A percentile compares a stretch with the other conserved stretches of the same genome.
These are phyloP conservation scores for Bubo scandiacus DNA, from an alignment of 2,113 vertebrate species.

Conservation along the genomic window DNA sequence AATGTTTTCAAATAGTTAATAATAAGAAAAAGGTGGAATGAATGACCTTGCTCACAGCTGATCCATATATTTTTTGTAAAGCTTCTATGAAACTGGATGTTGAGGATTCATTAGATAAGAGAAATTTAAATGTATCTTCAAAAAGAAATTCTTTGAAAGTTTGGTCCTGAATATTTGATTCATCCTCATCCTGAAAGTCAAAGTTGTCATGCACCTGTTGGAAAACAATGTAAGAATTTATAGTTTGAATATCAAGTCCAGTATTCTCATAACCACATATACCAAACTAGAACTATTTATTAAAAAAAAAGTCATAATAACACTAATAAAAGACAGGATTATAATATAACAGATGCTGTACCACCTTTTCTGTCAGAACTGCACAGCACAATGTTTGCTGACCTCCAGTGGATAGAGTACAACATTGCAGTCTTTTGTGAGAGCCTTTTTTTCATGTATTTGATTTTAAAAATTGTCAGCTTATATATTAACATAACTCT, in stretches of 20 bases:
- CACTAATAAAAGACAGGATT: neutral
- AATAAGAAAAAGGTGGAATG: neutral
- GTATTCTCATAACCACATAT: neutral
- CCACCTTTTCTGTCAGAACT: neutral
- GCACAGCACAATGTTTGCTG: conserved; percentile 47
- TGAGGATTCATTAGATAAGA: conserved; percentile 74
- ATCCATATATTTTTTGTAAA: conserved; percentile 39
- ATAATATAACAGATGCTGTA: neutral
- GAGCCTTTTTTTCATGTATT: rapidly evolving
- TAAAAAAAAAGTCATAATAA: neutral
- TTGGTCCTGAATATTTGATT: conserved; percentile 76
- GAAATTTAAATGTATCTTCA: conserved; percentile 85
- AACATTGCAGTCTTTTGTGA: conserved; percentile 6
- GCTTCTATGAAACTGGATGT: conserved; percentile 40
- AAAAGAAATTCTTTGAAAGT: conserved; percentile 83
- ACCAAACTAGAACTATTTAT: neutral
- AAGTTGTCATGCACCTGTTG: conserved; percentile 84
- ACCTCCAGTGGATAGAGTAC: conserved; percentile 52
- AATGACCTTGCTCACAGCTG: conserved; percentile 60
- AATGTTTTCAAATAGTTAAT: neutral
- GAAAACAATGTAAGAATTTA: neutral
- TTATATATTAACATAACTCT: neutral
- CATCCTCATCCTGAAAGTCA: conserved; percentile 74
- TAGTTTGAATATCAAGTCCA: neutral
- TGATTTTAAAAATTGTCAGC: neutral